phyloP scores from a whole-genome alignment of 1,140 invertebrate species.

The Drosophila mauritiana region DNA sequence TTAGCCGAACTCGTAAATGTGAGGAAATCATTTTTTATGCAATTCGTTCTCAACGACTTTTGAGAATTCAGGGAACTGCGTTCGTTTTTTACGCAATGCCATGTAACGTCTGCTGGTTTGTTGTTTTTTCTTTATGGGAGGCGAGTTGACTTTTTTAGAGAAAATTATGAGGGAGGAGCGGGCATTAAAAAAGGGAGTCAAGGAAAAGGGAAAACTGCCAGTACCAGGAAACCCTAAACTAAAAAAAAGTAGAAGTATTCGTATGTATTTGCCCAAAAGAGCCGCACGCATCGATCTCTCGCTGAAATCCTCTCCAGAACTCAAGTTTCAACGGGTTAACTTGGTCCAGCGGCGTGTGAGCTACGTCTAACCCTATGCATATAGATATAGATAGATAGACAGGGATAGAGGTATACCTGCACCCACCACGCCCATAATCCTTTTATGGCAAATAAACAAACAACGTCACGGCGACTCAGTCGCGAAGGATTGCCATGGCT shows the following conservation, averaged over 20 bases:
- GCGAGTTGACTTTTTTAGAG: constrained; percentile 75
- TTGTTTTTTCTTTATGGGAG: constrained; percentile 59
- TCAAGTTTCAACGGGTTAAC: constrained; percentile 62
- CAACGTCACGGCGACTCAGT: constrained; percentile 54
- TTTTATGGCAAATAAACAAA: constrained; percentile 83
- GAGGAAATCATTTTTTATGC: constrained; percentile 79
- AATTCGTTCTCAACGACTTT: constrained; percentile 70
- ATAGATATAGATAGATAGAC: constrained; percentile 1
- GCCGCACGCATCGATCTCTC: neutral
- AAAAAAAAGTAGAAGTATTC: neutral
- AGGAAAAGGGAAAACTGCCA: constrained; percentile 4
- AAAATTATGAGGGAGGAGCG: constrained; percentile 50
- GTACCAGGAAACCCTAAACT: constrained; percentile 48
- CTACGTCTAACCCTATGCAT: constrained; percentile 33
- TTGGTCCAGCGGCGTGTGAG: constrained; percentile 47
- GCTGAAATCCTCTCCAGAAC: neutral
- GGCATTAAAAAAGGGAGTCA: constrained; percentile 23
- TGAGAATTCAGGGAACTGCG: constrained; percentile 51
- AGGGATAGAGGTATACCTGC: constrained; percentile 58
- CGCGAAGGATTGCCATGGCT: constrained; percentile 13
- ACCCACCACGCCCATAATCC: constrained; percentile 75
- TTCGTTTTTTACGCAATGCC: constrained; percentile 80
- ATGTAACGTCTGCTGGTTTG: constrained; percentile 46
- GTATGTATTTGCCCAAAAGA: neutral
- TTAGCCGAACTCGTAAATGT: constrained; percentile 71